Percentiles rank a stretch among this genome's conserved stretches.
phyloP scores from a whole-genome alignment of 1,140 invertebrate genomes.

The Helicoverpa zea region DNA sequence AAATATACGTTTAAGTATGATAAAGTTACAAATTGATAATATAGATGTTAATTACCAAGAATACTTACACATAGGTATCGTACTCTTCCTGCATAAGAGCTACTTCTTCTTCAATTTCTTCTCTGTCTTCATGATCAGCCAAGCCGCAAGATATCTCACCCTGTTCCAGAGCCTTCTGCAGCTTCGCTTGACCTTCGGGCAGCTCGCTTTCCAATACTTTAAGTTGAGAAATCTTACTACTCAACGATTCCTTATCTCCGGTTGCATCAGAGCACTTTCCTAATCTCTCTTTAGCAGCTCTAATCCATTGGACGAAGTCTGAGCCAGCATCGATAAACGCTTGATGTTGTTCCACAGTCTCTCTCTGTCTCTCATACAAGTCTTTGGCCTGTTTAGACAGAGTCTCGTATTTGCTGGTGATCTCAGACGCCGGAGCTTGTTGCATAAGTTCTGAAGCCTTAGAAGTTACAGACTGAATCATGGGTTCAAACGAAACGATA shows the following conservation, averaged over 20 bases:
- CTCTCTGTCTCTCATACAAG: constrained; percentile 96
- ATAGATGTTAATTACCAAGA: constrained; percentile 12
- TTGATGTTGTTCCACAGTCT: constrained; percentile 96
- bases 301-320: constrained; percentile 97
- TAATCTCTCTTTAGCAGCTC: constrained; percentile 95
- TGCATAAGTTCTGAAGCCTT: constrained; percentile 96
- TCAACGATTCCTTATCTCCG: constrained; percentile 96
- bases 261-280: constrained; percentile 97
- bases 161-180: constrained; percentile 93
- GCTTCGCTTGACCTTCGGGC: constrained; percentile 92
- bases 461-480: constrained; percentile 97
- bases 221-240: constrained; percentile 94
- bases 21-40: neutral
- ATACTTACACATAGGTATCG: constrained; percentile 92
- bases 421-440: constrained; percentile 94
- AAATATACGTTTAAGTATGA: constrained; percentile 20
- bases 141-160: constrained; percentile 94
- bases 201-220: constrained; percentile 94
- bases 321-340: constrained; percentile 96
- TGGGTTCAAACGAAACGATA: constrained; percentile 97
- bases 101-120: constrained; percentile 97
- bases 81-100: constrained; percentile 95
- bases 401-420: constrained; percentile 96
- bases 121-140: constrained; percentile 94
- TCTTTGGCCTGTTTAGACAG: constrained; percentile 96